Percentiles rank a stretch among this genome's conserved stretches.
Evolutionary conservation across 2,888 invertebrate species (phyloP).

Genomic region (Sinohyriopsis cumingii): DNA sequence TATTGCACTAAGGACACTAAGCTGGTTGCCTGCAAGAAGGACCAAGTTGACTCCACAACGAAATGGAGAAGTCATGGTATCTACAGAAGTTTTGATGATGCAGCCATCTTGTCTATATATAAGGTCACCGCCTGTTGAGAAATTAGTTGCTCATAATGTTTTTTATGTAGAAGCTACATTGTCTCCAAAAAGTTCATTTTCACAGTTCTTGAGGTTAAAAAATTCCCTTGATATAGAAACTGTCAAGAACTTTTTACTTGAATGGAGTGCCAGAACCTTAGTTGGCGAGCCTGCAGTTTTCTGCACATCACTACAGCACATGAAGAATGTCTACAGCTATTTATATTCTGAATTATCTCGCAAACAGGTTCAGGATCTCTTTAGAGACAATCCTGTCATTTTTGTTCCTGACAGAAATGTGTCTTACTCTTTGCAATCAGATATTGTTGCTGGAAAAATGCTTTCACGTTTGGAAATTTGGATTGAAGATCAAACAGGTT

Average conservation of each 20-base stretch:
- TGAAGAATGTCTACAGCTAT: slow-evolving; percentile 59
- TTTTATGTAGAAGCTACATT: slow-evolving; percentile 48
- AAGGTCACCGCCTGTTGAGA: slow-evolving; percentile 33
- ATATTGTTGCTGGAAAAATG: slow-evolving; percentile 47
- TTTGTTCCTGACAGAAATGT: slow-evolving; percentile 49
- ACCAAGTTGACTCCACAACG: slow-evolving; percentile 11
- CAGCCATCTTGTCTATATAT: slow-evolving; percentile 35
- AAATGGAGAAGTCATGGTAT: slow-evolving; percentile 9
- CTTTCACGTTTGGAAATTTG: slow-evolving; percentile 58
- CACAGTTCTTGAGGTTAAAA: slow-evolving; percentile 53
- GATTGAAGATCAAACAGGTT: slow-evolving; percentile 60
- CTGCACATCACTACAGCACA: slow-evolving; percentile 54
- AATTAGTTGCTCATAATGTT: slow-evolving; percentile 56
- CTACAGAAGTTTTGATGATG: slow-evolving; percentile 17
- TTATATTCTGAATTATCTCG: slow-evolving; percentile 51
- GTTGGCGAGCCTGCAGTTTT: slow-evolving; percentile 40
- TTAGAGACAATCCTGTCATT: slow-evolving; percentile 57
- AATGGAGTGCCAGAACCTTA: slow-evolving; percentile 54
- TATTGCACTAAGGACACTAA: slow-evolving; percentile 45
- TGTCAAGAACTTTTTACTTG: slow-evolving; percentile 49
- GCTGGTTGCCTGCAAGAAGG: slow-evolving; percentile 61
- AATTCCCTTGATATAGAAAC: slow-evolving; percentile 38
- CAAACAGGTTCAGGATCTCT: slow-evolving; percentile 55
- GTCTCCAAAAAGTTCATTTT: slow-evolving; percentile 40
- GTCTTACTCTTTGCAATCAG: neutral